Percentiles rank a stretch among this genome's conserved stretches.
Evolutionary conservation across 2,113 vertebrate species (phyloP).

Genomic region (Leucosticte australis): DNA sequence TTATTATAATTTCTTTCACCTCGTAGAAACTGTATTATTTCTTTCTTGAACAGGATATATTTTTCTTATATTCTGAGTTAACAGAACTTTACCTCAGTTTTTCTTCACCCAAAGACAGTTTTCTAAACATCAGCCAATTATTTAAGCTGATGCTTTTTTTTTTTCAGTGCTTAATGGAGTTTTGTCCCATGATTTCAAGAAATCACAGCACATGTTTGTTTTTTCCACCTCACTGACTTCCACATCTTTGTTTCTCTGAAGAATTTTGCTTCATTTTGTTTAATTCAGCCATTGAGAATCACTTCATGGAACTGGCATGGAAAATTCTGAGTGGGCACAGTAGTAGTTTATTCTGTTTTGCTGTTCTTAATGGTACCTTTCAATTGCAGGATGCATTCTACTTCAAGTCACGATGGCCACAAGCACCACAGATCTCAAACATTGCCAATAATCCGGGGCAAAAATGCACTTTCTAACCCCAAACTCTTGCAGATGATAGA

Average conservation of each 20-base stretch:
- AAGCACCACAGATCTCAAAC: conserved; percentile 94
- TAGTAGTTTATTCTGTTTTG: background rate
- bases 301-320: background rate
- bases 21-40: background rate
- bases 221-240: background rate
- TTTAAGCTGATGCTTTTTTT: background rate
- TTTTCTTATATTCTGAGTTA: background rate
- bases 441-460: conserved; percentile 93
- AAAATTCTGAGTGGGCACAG: background rate
- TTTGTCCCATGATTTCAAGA: background rate
- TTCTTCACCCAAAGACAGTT: background rate
- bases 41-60: background rate
- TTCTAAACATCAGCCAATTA: background rate
- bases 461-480: conserved; percentile 94
- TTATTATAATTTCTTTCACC: background rate
- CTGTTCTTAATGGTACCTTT: background rate
- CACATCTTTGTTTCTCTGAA: background rate
- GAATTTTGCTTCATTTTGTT: background rate
- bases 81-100: background rate
- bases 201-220: background rate
- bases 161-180: background rate
- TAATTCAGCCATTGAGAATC: background rate
- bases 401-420: conserved; percentile 87
- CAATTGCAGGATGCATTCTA: conserved; percentile 85
- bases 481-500: conserved; percentile 97